Evolutionary conservation across 2,888 invertebrate species (phyloP).

Genomic region (Xylophagus ater): DNA sequence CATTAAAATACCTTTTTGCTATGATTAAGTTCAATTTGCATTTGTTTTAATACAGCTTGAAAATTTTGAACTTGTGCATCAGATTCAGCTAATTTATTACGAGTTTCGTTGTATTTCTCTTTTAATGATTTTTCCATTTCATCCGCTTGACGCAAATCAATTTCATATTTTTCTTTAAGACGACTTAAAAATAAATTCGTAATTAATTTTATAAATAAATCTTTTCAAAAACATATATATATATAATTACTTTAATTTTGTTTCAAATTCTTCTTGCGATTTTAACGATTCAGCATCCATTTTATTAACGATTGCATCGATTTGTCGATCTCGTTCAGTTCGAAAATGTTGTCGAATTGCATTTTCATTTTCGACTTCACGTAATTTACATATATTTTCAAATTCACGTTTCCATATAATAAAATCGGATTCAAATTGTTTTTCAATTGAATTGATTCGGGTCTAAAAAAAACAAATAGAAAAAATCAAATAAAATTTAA

Average conservation of each 20-base stretch:
- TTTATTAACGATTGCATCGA: constrained; percentile 45
- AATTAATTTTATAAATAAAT: not conserved
- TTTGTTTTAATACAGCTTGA: constrained; percentile 50
- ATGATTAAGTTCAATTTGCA: constrained; percentile 54
- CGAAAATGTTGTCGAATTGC: constrained; percentile 58
- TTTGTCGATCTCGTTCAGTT: constrained; percentile 65
- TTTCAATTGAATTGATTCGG: constrained; percentile 44
- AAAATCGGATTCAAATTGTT: constrained; percentile 51
- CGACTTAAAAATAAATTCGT: constrained; percentile 41
- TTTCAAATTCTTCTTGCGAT: constrained; percentile 32
- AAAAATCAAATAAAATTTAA: not conserved
- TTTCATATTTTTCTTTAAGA: constrained; percentile 63
- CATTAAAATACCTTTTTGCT: constrained; percentile 49
- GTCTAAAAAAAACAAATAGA: constrained; percentile 35
- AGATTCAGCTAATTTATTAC: constrained; percentile 51
- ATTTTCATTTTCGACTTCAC: constrained; percentile 54
- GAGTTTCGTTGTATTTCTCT: constrained; percentile 53
- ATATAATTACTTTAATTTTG: constrained; percentile 30
- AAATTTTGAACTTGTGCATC: constrained; percentile 50
- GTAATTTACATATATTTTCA: constrained; percentile 36
- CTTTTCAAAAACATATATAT: not conserved
- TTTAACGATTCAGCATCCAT: constrained; percentile 37
- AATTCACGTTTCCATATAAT: constrained; percentile 50
- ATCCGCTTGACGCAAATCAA: constrained; percentile 56
- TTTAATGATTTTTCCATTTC: constrained; percentile 54